Percentiles rank a stretch among this genome's conserved stretches.
phyloP scores from a whole-genome alignment of 1,140 invertebrate species.

The Paramacrobiotus metropolitanus region DNA sequence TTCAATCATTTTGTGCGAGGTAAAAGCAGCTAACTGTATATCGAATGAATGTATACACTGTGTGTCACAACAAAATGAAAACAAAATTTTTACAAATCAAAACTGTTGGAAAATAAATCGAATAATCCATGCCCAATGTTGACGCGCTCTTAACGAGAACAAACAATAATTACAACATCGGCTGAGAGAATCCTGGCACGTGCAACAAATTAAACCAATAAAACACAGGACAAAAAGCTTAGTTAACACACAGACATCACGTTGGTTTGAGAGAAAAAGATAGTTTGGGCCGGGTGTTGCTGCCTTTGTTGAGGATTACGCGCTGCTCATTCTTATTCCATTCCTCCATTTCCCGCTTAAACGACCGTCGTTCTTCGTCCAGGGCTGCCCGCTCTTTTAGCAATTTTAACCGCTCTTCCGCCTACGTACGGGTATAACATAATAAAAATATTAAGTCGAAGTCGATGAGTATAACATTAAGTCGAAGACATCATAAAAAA shows the following conservation, averaged over 20 bases:
- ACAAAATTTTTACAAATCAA: background rate
- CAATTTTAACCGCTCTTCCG: background rate
- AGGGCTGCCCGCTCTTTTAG: background rate
- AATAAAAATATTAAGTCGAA: background rate
- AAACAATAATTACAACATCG: background rate
- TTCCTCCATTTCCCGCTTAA: background rate
- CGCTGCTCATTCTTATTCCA: conserved; percentile 1
- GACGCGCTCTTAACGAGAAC: no score
- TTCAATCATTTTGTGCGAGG: background rate
- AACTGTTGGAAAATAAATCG: background rate
- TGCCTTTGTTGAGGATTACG: background rate
- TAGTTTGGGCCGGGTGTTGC: background rate
- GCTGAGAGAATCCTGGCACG: background rate
- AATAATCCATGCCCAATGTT: background rate
- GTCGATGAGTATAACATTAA: no score
- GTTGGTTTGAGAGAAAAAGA: background rate
- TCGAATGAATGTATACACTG: background rate
- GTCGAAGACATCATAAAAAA: no score
- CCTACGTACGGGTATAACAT: no score
- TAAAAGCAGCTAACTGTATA: background rate
- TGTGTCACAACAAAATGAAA: background rate
- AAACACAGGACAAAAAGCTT: no score
- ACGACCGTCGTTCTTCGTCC: background rate
- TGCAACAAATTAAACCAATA: background rate
- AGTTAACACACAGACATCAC: no score